A percentile compares a stretch with the other conserved stretches of the same genome.
Evolutionary conservation across 1,140 invertebrate species (phyloP).

Genomic region (Sinella curviseta): DNA sequence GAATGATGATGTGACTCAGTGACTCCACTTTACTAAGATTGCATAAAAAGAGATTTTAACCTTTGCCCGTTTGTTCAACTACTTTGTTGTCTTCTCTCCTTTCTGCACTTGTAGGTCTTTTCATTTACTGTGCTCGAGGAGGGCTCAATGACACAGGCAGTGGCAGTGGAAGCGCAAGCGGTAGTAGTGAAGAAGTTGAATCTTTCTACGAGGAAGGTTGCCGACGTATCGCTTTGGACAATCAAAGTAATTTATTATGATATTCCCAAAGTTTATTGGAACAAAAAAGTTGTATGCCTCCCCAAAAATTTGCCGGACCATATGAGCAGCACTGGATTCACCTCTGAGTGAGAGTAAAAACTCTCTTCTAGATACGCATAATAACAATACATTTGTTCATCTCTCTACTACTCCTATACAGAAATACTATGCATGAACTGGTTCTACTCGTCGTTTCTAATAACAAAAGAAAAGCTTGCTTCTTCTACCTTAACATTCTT

Average conservation of each 20-base stretch:
- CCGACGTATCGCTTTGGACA: slow-evolving; percentile 14
- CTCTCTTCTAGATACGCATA: too few relatives aligned
- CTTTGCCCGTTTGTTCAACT: background rate
- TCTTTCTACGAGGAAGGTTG: slow-evolving; percentile 1
- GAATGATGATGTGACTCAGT: too few relatives aligned
- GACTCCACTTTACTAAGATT: too few relatives aligned
- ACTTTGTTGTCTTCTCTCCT: background rate
- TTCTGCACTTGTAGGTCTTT: slow-evolving; percentile 32
- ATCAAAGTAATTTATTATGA: slow-evolving; percentile 26
- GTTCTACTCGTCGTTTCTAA: too few relatives aligned
- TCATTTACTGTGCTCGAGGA: slow-evolving; percentile 31
- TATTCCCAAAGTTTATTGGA: background rate
- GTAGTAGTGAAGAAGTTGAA: slow-evolving; percentile 18
- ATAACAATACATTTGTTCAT: too few relatives aligned
- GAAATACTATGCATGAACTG: too few relatives aligned
- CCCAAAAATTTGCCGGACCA: too few relatives aligned
- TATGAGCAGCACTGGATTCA: too few relatives aligned
- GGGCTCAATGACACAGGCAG: slow-evolving; percentile 30
- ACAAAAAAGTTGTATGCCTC: background rate
- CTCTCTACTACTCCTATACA: too few relatives aligned
- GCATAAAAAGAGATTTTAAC: background rate
- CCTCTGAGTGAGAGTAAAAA: too few relatives aligned
- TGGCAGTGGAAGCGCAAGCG: slow-evolving; percentile 25
- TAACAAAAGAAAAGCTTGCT: too few relatives aligned
- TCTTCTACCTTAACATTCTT: too few relatives aligned